Conservation (phyloP, 2,888 invertebrate genomes). For the Diabrotica balteata region DNA sequence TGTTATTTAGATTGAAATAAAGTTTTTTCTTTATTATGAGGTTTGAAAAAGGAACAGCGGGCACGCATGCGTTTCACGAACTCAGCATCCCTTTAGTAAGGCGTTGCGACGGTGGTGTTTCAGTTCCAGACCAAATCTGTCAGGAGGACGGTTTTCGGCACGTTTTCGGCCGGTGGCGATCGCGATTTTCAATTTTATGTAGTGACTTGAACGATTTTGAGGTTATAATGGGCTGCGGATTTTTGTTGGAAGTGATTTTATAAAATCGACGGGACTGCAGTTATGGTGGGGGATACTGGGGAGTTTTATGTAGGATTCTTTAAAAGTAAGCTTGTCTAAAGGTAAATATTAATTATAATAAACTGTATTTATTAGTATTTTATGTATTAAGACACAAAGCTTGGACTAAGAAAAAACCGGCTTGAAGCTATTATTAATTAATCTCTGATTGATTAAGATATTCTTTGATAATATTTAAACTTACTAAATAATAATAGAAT, state of each 20-base stretch:
- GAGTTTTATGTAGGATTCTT: no score
- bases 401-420: no score
- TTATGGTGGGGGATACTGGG: no score
- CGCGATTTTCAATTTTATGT: constrained; percentile 5
- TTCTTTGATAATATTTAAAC: no score
- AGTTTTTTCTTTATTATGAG: background rate
- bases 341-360: no score
- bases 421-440: no score
- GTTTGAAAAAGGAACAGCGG: constrained; percentile 1
- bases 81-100: constrained; percentile 18
- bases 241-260: background rate
- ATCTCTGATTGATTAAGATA: no score
- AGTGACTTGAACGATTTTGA: background rate
- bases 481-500: no score
- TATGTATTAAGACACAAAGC: no score
- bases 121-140: constrained; percentile 8
- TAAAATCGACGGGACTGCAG: no score
- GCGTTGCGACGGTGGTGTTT: constrained; percentile 23
- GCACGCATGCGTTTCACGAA: constrained; percentile 15
- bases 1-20: background rate
- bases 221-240: background rate
- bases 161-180: background rate
- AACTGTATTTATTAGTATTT: no score
- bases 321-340: no score
- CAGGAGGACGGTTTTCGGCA: background rate